These are phyloP conservation scores for Sisor rabdophorus DNA, from an alignment of 2,113 vertebrate genomes.

Conservation along the genomic window DNA sequence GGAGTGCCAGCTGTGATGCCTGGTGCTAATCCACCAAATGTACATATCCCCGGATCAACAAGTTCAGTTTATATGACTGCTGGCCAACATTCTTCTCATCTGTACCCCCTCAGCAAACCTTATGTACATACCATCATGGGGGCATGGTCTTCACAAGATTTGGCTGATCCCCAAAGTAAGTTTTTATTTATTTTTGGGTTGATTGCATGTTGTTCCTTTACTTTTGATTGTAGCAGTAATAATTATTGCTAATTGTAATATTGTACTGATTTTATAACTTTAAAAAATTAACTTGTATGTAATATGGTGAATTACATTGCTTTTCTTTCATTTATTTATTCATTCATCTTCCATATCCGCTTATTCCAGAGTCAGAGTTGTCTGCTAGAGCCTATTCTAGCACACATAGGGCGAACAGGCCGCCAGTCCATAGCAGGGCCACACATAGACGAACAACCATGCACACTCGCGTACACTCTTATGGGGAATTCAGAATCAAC, in stretches of 20 bases:
- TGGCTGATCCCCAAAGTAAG: conserved; percentile 75
- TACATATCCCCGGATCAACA: conserved; percentile 63
- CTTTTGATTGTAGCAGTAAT: background rate
- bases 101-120: conserved; percentile 61
- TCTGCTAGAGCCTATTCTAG: too few species aligned
- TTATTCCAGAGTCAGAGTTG: too few species aligned
- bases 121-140: conserved; percentile 59
- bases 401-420: too few species aligned
- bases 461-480: too few species aligned
- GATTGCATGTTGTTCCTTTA: background rate
- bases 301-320: too few species aligned
- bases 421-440: too few species aligned
- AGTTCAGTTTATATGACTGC: conserved; percentile 58
- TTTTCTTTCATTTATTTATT: too few species aligned
- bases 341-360: too few species aligned
- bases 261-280: too few species aligned
- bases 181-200: background rate
- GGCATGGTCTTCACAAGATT: conserved; percentile 61
- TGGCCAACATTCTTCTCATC: conserved; percentile 58
- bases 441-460: too few species aligned
- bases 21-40: conserved; percentile 53
- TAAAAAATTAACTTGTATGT: too few species aligned
- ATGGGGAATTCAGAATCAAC: too few species aligned
- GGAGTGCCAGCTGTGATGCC: conserved; percentile 57
- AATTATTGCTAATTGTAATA: background rate